A percentile compares a stretch with the other conserved stretches of the same genome.
These are phyloP conservation scores for Hylyphantes graminicola DNA, from an alignment of 1,140 invertebrate genomes.

Conservation along the genomic window DNA sequence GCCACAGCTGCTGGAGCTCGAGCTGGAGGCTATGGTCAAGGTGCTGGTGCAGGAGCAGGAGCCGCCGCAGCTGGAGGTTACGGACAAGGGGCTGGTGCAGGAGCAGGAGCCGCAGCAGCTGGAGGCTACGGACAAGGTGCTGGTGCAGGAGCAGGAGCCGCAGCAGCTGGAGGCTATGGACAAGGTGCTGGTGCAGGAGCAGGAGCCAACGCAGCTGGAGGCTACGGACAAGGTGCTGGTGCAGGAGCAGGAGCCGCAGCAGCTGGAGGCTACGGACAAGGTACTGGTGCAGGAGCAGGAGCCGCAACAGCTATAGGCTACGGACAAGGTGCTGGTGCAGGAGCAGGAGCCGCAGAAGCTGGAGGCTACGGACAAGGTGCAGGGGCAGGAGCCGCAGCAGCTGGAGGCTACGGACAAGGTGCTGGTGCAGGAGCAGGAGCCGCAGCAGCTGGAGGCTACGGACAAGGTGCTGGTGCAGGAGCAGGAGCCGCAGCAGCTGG, in stretches of 20 bases:
- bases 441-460: background rate
- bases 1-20: too few relatives aligned
- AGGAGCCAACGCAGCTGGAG: too few relatives aligned
- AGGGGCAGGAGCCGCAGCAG: background rate
- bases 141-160: too few relatives aligned
- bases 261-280: background rate
- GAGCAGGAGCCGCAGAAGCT: background rate
- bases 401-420: too few relatives aligned
- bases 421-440: background rate
- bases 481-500: background rate
- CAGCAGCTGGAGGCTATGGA: background rate
- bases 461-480: background rate
- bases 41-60: too few relatives aligned
- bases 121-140: too few relatives aligned
- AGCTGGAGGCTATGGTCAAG: too few relatives aligned
- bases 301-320: background rate
- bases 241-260: background rate
- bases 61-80: too few relatives aligned
- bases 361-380: background rate
- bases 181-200: background rate
- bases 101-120: too few relatives aligned
- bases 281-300: background rate
- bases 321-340: background rate
- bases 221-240: background rate
- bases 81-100: too few relatives aligned